Conservation (phyloP, 2,797 vertebrate genomes). For the Enteromius viviparus region DNA sequence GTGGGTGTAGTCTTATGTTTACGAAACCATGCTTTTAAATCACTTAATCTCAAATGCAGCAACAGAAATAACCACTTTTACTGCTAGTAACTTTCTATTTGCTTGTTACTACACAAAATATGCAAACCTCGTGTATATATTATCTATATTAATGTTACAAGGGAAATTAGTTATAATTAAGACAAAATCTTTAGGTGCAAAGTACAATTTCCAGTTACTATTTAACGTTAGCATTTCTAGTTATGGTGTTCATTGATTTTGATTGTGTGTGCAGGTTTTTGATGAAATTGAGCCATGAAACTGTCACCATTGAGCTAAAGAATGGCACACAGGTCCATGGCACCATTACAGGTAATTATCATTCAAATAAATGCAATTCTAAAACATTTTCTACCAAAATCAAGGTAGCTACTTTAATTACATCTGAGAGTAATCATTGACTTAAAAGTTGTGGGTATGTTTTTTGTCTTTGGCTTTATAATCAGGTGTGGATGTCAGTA, state of each 20-base stretch:
- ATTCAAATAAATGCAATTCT: no score
- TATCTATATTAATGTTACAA: no score
- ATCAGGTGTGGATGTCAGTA: slow-evolving; percentile 95
- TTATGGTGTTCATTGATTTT: neutral
- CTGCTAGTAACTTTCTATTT: neutral
- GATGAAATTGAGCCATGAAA: slow-evolving; percentile 99
- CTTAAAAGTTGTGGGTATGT: neutral
- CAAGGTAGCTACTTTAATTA: neutral
- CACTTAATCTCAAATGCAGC: neutral
- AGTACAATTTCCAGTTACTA: neutral
- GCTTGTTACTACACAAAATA: neutral
- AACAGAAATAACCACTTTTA: neutral
- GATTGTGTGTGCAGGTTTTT: slow-evolving; percentile 83
- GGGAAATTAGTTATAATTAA: neutral
- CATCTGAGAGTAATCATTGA: neutral
- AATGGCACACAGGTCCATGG: slow-evolving; percentile 98
- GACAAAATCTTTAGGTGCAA: neutral
- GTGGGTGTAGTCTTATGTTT: neutral
- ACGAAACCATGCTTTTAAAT: neutral
- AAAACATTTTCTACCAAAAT: no score
- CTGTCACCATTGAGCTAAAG: slow-evolving; percentile 97
- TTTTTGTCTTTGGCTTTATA: neutral
- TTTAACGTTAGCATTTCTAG: neutral
- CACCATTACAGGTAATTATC: slow-evolving; percentile 90
- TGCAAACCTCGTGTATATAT: neutral